Conservation (phyloP, 64 coral and sea anemone genomes). For the Stichodactyla mertensii region DNA sequence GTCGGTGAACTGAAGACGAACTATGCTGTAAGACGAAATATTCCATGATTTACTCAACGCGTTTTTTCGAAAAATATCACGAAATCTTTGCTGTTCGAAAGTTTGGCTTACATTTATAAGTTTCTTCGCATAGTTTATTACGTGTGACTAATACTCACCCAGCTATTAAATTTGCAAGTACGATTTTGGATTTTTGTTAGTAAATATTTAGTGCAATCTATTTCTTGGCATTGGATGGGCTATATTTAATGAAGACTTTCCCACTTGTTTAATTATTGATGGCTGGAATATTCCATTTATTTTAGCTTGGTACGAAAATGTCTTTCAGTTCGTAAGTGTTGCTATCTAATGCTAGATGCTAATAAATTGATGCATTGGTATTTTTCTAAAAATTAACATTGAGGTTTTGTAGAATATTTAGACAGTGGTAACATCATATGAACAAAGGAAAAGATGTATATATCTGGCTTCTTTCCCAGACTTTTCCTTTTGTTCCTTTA, state of each 20-base stretch:
- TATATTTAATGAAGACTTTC: background rate
- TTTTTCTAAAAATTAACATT: too few species aligned
- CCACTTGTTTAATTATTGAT: constrained; percentile 8
- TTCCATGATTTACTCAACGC: background rate
- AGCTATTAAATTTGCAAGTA: background rate
- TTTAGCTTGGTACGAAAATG: background rate
- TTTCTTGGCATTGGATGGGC: background rate
- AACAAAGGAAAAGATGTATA: too few species aligned
- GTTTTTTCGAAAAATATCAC: too few species aligned
- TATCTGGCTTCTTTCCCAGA: too few species aligned
- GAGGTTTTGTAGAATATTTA: too few species aligned
- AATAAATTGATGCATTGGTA: too few species aligned
- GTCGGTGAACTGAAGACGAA: background rate
- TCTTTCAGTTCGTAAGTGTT: background rate
- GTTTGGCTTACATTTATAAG: too few species aligned
- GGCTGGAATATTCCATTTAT: background rate
- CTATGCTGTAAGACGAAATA: background rate
- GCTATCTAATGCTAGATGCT: background rate
- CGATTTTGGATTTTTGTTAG: background rate
- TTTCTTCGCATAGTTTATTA: background rate
- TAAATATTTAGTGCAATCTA: background rate
- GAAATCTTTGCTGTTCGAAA: too few species aligned
- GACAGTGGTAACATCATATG: too few species aligned
- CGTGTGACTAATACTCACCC: background rate
- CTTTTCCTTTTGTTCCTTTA: too few species aligned